A percentile compares a stretch with the other conserved stretches of the same genome.
These are phyloP conservation scores for Ostrea edulis DNA, from an alignment of 1,140 invertebrate genomes.

Conservation along the genomic window DNA sequence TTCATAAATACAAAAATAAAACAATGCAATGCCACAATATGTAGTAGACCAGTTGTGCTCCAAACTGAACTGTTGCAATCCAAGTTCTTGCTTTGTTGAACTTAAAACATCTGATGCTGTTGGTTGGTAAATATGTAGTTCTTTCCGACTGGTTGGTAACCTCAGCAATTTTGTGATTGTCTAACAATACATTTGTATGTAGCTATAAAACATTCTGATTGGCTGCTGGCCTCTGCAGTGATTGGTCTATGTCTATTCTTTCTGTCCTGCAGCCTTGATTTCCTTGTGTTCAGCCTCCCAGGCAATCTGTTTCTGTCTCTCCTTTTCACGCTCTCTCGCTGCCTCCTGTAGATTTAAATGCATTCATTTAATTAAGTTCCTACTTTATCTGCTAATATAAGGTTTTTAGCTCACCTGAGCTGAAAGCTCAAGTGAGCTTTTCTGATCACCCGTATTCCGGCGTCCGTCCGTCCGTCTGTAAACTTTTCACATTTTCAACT, in stretches of 20 bases:
- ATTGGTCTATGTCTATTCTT: neutral
- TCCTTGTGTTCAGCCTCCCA: slow-evolving; percentile 62
- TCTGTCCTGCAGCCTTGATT: neutral
- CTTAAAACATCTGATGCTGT: neutral
- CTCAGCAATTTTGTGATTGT: neutral
- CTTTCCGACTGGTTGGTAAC: neutral
- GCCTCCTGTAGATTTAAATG: slow-evolving; percentile 61
- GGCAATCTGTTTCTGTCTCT: slow-evolving; percentile 66
- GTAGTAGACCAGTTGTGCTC: neutral
- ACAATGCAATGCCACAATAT: neutral
- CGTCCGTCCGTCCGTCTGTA: too few relatives aligned
- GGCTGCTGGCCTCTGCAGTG: neutral
- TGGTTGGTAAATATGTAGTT: neutral
- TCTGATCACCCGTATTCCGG: too few relatives aligned
- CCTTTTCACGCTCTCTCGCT: slow-evolving; percentile 66
- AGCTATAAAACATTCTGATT: neutral
- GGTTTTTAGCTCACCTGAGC: too few relatives aligned
- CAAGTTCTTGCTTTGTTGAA: neutral
- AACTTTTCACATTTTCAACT: too few relatives aligned
- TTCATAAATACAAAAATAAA: neutral
- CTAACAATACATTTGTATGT: too few relatives aligned
- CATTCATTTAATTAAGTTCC: too few relatives aligned
- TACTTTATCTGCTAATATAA: too few relatives aligned
- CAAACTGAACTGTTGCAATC: neutral
- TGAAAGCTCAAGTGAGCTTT: too few relatives aligned